phyloP scores from a whole-genome alignment of 1,140 invertebrate genomes.

The Anagrus nilaparvatae region DNA sequence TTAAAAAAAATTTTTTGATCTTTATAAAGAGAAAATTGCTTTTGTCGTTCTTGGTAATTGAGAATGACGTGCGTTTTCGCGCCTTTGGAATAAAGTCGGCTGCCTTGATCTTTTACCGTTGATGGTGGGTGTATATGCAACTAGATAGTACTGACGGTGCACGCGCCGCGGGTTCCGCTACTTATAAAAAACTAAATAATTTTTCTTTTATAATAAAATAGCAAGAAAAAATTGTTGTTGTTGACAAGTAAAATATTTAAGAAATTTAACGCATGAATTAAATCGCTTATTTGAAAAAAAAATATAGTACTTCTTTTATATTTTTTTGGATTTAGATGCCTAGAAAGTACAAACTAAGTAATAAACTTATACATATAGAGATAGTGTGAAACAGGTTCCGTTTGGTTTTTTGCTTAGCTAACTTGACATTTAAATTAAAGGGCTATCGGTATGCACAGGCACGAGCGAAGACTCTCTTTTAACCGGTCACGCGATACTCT shows the following conservation, averaged over 20 bases:
- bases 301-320: no score
- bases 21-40: constrained; percentile 13
- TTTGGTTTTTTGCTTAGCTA: constrained; percentile 10
- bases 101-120: constrained; percentile 28
- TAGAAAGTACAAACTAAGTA: constrained; percentile 21
- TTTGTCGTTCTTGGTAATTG: constrained; percentile 30
- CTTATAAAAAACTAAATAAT: constrained; percentile 21
- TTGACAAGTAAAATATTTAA: no score
- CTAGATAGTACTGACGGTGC: constrained; percentile 20
- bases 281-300: no score
- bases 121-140: constrained; percentile 15
- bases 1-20: constrained; percentile 15
- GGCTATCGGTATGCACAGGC: constrained; percentile 11
- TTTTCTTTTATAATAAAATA: no score
- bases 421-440: constrained; percentile 25
- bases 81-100: constrained; percentile 17
- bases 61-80: constrained; percentile 31
- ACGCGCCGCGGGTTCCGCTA: constrained; percentile 2
- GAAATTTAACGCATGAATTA: no score
- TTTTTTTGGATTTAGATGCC: constrained; percentile 15
- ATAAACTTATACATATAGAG: constrained; percentile 18
- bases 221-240: no score
- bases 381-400: constrained; percentile 9
- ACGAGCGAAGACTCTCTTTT: constrained; percentile 1
- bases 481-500: constrained; percentile 14